phyloP scores from a whole-genome alignment of 2,113 vertebrate species.

The Panurus biarmicus region DNA sequence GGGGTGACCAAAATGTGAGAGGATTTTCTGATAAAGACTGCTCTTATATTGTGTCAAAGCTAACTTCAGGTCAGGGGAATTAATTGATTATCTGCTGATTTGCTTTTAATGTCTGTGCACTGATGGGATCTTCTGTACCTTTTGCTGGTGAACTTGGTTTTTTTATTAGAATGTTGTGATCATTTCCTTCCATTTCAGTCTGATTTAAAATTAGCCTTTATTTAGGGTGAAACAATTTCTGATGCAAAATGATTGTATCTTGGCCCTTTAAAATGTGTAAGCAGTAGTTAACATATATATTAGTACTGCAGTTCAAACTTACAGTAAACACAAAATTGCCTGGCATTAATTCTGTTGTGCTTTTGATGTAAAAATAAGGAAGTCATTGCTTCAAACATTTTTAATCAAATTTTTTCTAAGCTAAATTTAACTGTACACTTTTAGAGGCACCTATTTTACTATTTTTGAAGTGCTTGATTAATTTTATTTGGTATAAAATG shows the following conservation, averaged over 20 bases:
- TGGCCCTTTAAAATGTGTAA: neutral
- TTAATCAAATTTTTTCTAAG: neutral
- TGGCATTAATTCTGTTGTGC: neutral
- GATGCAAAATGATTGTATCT: neutral
- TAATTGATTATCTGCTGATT: neutral
- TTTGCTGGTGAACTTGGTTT: neutral
- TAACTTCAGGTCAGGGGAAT: neutral
- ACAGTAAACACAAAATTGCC: neutral
- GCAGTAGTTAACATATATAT: neutral
- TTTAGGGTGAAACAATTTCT: neutral
- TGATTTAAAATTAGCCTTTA: neutral
- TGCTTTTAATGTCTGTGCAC: neutral
- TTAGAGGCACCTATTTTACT: neutral
- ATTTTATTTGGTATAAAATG: neutral
- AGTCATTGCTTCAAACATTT: conserved; percentile 29
- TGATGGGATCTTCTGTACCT: neutral
- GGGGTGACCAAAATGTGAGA: neutral
- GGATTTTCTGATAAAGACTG: neutral
- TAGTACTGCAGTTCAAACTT: neutral
- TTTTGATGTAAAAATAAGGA: neutral
- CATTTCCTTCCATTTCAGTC: neutral
- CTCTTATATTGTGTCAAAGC: neutral
- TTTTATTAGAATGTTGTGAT: neutral
- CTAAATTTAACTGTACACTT: neutral
- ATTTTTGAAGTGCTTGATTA: neutral